Conservation (phyloP, 2,888 invertebrate species). For the Leptopilina drosophilae region DNA sequence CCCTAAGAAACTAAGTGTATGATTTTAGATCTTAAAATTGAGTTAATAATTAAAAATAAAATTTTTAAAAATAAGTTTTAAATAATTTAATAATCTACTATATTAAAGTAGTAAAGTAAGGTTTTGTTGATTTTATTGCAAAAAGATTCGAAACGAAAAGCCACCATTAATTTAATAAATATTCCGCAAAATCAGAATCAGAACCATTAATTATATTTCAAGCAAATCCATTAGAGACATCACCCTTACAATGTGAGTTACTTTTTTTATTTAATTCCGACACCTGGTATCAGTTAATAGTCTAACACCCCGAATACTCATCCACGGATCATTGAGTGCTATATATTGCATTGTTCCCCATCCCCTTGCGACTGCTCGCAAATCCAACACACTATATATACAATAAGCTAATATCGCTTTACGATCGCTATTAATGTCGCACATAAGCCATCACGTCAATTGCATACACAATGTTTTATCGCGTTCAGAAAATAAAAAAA, state of each 20-base stretch:
- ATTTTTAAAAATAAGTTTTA: too few relatives aligned
- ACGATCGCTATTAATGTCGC: constrained; percentile 24
- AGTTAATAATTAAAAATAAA: too few relatives aligned
- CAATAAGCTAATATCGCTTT: constrained; percentile 31
- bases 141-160: not conserved
- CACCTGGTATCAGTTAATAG: constrained; percentile 18
- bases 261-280: constrained; percentile 21
- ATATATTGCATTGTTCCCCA: constrained; percentile 5
- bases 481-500: too few relatives aligned
- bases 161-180: not conserved
- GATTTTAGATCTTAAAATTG: too few relatives aligned
- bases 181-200: not conserved
- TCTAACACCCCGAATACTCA: constrained; percentile 10
- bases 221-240: not conserved
- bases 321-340: constrained; percentile 11
- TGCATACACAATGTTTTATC: not conserved
- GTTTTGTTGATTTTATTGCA: too few relatives aligned
- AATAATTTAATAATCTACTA: too few relatives aligned
- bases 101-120: too few relatives aligned
- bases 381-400: not conserved
- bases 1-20: too few relatives aligned
- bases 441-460: not conserved
- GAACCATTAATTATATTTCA: not conserved
- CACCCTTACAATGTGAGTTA: not conserved
- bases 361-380: not conserved